Evolutionary conservation across 2,797 vertebrate species (phyloP), one percentile per base, ranked within the genome.

Genomic region (Dromococcyx pavoninus): DNA sequence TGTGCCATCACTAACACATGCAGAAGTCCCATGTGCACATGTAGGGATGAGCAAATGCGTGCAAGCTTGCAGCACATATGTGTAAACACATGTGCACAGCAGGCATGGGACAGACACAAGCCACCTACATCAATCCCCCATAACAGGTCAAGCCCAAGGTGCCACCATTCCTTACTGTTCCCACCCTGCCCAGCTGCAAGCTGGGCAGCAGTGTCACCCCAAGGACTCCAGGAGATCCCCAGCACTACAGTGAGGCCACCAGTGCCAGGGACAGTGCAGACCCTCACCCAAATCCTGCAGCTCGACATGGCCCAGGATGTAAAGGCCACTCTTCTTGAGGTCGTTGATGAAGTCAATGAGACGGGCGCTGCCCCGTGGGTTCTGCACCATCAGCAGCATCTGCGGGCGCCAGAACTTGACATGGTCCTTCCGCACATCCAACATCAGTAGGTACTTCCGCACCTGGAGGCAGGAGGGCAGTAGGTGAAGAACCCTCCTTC

Each of bases 351-450:
- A 98, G 90, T 98, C 98, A 27, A 99, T 99, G 95, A 99, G 98
- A 94, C 99, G 99, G 81, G 98, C 95, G 9, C 99, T 99, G 1
- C 99, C 98, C 66, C 99, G 98, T 0, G 99, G 99, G 96, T 99
- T 99, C 86, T 99, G 98, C 88, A 99, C 99, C 98, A 99, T 99
- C 27, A 99, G 96, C 96, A 99, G 94, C 92, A 99, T 98, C 97
- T 99, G 99, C 0, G 99, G 99, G 91, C 99, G 97, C 99, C 99
- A 99, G 97, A 99, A 99, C 97, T 99, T 99, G 94, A 99, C 99
- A 0, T 99, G 99, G 44, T 99, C 99, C 88, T 99, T 99, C 67
- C 99, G 98, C 72, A 99, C 98, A 3, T 99, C 99, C 96, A 99
- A 97, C 97, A 99, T 99, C 96, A 99, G 96, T 89, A 99, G 97